Percentiles rank a stretch among this genome's conserved stretches.
phyloP scores from a whole-genome alignment of 2,113 vertebrate species.

The Microcebus jonahi region DNA sequence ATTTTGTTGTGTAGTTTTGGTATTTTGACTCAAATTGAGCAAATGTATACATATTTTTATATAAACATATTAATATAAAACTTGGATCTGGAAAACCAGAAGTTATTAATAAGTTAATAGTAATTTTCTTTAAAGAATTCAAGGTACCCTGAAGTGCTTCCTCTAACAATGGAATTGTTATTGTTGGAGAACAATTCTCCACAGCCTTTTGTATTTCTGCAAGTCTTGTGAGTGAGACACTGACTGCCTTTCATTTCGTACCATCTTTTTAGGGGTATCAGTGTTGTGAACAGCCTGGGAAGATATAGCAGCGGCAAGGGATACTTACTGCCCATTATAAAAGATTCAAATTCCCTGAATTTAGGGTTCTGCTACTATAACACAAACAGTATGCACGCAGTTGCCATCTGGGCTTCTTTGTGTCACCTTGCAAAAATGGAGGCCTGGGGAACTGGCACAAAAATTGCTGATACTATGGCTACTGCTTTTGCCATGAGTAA shows the following conservation, averaged over 20 bases:
- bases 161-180: background rate
- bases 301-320: background rate
- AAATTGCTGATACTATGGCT: background rate
- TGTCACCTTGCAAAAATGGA: background rate
- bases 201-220: background rate
- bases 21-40: background rate
- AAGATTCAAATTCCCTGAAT: background rate
- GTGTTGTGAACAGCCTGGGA: background rate
- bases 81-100: background rate
- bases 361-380: background rate
- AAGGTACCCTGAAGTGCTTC: background rate
- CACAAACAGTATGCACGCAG: too few relatives aligned
- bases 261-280: background rate
- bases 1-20: background rate
- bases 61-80: background rate
- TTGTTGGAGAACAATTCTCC: background rate
- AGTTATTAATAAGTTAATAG: background rate
- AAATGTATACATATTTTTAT: background rate
- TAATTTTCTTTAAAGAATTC: slow-evolving; percentile 21
- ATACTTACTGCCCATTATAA: background rate
- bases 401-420: background rate
- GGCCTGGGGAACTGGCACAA: background rate
- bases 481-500: too few relatives aligned
- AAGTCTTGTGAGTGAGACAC: background rate
- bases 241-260: background rate